phyloP scores from a whole-genome alignment of 2,888 invertebrate species.

The Drosophila peninsularis region DNA sequence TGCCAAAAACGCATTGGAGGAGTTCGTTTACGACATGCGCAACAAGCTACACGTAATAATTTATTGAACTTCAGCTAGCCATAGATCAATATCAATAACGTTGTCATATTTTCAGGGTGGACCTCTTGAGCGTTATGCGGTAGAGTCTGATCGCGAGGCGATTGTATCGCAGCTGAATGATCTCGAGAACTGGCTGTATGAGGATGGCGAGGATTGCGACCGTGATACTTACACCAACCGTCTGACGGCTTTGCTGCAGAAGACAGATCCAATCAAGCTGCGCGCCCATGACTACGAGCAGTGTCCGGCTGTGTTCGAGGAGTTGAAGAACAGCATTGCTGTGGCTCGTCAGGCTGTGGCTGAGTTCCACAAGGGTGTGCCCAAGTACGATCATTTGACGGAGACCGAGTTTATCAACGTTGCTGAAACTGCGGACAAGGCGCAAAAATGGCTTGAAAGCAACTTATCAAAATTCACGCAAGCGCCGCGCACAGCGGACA shows the following conservation, averaged over 20 bases:
- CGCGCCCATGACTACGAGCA: constrained; percentile 92
- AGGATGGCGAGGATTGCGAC: constrained; percentile 96
- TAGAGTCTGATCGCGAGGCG: constrained; percentile 88
- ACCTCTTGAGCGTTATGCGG: constrained; percentile 90
- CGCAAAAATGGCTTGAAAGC: constrained; percentile 93
- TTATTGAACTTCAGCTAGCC: background rate
- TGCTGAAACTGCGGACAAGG: constrained; percentile 88
- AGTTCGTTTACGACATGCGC: constrained; percentile 98
- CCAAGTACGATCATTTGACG: constrained; percentile 91
- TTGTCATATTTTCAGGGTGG: constrained; percentile 86
- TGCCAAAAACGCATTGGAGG: constrained; percentile 98
- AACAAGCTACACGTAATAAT: constrained; percentile 89
- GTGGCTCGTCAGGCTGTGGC: constrained; percentile 92
- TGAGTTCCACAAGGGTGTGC: constrained; percentile 89
- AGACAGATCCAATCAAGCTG: constrained; percentile 95
- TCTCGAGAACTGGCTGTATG: constrained; percentile 98
- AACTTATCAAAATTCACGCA: constrained; percentile 88
- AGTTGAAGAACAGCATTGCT: constrained; percentile 91
- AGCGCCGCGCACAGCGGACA: constrained; percentile 89
- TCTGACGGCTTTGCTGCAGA: constrained; percentile 87
- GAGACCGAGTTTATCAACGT: constrained; percentile 93
- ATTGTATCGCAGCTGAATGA: constrained; percentile 90
- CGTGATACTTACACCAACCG: constrained; percentile 89
- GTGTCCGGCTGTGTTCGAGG: constrained; percentile 92
- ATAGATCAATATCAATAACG: background rate